Evolutionary conservation across 2,113 vertebrate genomes (phyloP).

Genomic region (Oplegnathus fasciatus): DNA sequence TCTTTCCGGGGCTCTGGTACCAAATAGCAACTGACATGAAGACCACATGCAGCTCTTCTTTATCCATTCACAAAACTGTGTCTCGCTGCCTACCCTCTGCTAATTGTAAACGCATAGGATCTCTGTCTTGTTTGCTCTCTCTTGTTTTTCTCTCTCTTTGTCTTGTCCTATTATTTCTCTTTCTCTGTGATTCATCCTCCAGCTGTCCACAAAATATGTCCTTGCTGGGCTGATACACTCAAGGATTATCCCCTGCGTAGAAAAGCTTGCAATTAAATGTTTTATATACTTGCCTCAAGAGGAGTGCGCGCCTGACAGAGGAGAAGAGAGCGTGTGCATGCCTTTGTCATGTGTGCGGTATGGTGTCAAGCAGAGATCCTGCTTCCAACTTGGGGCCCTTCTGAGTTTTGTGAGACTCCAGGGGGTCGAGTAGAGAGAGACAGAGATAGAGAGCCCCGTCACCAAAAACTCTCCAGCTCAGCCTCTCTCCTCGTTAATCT

Average conservation of each 20-base stretch:
- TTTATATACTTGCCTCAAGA: constrained; percentile 70
- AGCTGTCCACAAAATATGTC: constrained; percentile 75
- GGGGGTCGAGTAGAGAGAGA: constrained; percentile 55
- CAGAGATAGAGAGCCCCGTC: constrained; percentile 61
- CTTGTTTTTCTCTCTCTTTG: constrained; percentile 15
- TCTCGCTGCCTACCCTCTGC: neutral
- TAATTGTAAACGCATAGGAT: constrained; percentile 20
- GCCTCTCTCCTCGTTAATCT: constrained; percentile 59
- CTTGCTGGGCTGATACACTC: constrained; percentile 52
- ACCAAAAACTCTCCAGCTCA: constrained; percentile 42
- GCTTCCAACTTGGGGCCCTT: constrained; percentile 58
- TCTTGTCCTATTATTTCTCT: constrained; percentile 42
- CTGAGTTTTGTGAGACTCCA: constrained; percentile 69
- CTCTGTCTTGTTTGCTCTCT: constrained; percentile 25
- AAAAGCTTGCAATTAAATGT: constrained; percentile 68
- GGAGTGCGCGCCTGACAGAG: constrained; percentile 46
- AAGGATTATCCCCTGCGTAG: constrained; percentile 65
- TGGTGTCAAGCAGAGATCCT: constrained; percentile 42
- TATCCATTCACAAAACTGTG: constrained; percentile 29
- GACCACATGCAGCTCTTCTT: constrained; percentile 29
- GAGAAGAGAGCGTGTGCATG: constrained; percentile 10
- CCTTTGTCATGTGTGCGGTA: constrained; percentile 50
- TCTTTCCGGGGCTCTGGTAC: constrained; percentile 32
- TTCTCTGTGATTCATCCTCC: constrained; percentile 72
- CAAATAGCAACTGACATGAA: constrained; percentile 48